Evolutionary conservation across 64 coral and sea anemone genomes (phyloP).

Genomic region (Montipora sp.): DNA sequence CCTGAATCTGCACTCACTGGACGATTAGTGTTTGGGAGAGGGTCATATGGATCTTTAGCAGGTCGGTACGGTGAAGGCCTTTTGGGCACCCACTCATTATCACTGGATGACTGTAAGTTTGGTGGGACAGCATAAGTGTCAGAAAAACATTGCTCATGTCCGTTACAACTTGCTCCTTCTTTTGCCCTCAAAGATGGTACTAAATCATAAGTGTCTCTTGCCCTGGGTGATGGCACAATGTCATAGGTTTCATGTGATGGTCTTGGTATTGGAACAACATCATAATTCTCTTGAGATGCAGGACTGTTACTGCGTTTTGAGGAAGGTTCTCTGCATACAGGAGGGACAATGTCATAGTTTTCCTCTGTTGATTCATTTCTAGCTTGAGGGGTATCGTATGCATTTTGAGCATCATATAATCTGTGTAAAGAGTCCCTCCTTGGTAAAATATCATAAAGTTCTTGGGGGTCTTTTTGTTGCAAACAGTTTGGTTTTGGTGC

Average conservation of each 20-base stretch:
- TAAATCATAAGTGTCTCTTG: slow-evolving; percentile 7
- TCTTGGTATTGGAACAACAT: slow-evolving; percentile 20
- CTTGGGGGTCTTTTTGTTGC: not conserved
- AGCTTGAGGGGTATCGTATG: not conserved
- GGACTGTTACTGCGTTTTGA: slow-evolving; percentile 1
- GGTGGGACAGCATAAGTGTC: slow-evolving; percentile 50
- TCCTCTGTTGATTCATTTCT: not conserved
- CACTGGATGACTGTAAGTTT: not conserved
- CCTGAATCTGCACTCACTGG: slow-evolving; percentile 45
- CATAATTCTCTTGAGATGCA: slow-evolving; percentile 39
- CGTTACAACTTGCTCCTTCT: not conserved
- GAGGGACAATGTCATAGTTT: slow-evolving; percentile 40
- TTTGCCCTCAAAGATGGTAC: slow-evolving; percentile 13
- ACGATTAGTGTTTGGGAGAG: slow-evolving; percentile 24
- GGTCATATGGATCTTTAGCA: slow-evolving; percentile 22
- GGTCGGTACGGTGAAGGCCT: not conserved
- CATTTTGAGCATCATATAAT: not conserved
- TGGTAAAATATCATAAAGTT: slow-evolving; percentile 65
- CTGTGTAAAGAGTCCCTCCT: not conserved
- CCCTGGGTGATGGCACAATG: slow-evolving; percentile 23
- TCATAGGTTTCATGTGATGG: slow-evolving; percentile 59
- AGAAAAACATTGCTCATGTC: slow-evolving; percentile 4
- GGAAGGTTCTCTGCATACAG: not conserved
- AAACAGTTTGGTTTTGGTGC: not conserved
- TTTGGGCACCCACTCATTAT: not conserved